Evolutionary conservation across 1,140 invertebrate species (phyloP), one percentile per base, ranked within the genome.

Genomic region (Saxidomus purpurata): DNA sequence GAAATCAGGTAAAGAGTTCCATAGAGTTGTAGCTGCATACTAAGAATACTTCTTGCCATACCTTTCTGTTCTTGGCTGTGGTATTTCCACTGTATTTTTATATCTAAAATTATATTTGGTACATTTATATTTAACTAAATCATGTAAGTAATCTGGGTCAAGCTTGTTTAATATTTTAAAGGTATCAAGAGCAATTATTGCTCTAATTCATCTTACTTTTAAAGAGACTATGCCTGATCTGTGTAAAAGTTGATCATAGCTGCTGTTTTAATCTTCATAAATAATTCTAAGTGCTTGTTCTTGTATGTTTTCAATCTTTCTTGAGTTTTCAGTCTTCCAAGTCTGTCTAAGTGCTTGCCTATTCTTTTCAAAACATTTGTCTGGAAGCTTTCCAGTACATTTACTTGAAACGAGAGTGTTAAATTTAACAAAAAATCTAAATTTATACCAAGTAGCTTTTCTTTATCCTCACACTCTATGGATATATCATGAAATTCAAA

Each of bases 391-490:
- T 82, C 25, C 34, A n/a, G n/a, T 82, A 63, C 80, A 82, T 31
- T 49, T 49, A 85, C 40, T 85, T 28, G 82, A 40, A 19, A 85
- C 82, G 71, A 71, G 67, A 25, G 61, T 52, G 49, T 85, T 85
- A 85, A 85, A 85, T 71, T 69, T 85, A 85, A 71, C 82, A 85
- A 15, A 67, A 83, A 83, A 67, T 83, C 80, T 83, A 83, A 28
- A 49, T 71, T 69, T 25, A 85, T 63, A 71, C 82, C 82, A 71
- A 85, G 67, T 28, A 71, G 34, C 31, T 69, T 85, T n/a, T 71
- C 82, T 34, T 69, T 34, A 49, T 71, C 67, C 3, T 85, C 82
- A 85, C 82, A 85, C 47, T 36, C 25, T 71, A 85, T 85, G 71
- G 71, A 61, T 49, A 85, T 85, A 49, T 85, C 40, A 38, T 82